Evolutionary conservation across 37 sponge, comb jelly and placozoan genomes (phyloP), one percentile per base, ranked within the genome.

Genomic region (Tethya wilhelma): DNA sequence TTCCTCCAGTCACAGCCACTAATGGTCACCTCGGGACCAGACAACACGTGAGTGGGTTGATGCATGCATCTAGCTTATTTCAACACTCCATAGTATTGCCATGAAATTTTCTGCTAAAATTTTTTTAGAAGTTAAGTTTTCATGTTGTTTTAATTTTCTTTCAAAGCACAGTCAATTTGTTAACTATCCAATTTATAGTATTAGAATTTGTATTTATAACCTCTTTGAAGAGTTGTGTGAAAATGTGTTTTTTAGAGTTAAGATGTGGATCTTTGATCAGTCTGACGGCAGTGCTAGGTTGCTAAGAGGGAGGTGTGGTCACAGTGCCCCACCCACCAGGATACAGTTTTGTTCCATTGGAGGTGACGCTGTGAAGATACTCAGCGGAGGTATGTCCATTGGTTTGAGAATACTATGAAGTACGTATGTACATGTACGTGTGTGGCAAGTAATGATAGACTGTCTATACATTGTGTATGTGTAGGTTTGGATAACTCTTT

Each of bases 251-350:
- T 0, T 63, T 32, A 38, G 66, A 32, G 6, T 94, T 28, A 85
- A 91, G 94, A 84, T 96, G 81, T 98, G 99, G 99, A 92, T 98
- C 44, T 98, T 98, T 58, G 99, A 98, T 78, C 90, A 93, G 74
- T 82, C 99, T 67, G 99, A 96, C 79, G 99, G 96, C 41, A 91
- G 91, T 73, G 94, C 91, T 34, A 41, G 99, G 17, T 79, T 98
- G 59, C 60, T 98, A 73, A 38, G 88, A 37, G 85, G 88, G 32
- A 63, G 99, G 31, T 81, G 84, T 71, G 99, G 99, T 38, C 99
- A 98, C 82, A 83, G 92, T 78, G 94, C 94, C 28, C 96, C 99
- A 17, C 99, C 99, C 76, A 91, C 90, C 32, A 71, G 57, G 39
- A 70, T 86, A 41, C 82, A 93, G 39, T 98, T 93, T 75, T 84